Percentiles rank a stretch among this genome's conserved stretches.
Conservation (phyloP, 1,140 invertebrate species). For the Euschistus heros region DNA sequence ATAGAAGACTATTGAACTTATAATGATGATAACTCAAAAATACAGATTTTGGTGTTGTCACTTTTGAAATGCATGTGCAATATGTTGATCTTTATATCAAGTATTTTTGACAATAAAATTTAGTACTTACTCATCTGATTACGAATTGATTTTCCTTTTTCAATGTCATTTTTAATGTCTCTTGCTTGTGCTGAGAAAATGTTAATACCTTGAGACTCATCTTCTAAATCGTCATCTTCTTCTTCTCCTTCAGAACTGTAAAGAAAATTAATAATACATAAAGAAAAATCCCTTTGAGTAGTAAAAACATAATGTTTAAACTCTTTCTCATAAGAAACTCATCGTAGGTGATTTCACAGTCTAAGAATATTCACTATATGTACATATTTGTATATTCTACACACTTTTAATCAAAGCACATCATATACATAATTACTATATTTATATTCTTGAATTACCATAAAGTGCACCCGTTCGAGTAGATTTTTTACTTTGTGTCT, state of each 20-base stretch:
- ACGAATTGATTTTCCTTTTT: slow-evolving; percentile 64
- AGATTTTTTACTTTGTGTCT: too few relatives aligned
- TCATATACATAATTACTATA: too few relatives aligned
- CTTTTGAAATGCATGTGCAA: too few relatives aligned
- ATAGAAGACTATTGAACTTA: too few relatives aligned
- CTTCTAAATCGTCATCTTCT: not conserved
- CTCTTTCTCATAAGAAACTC: not conserved
- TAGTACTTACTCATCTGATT: slow-evolving; percentile 48
- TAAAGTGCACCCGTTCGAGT: too few relatives aligned
- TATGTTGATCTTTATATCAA: not conserved
- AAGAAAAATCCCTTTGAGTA: not conserved
- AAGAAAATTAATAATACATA: not conserved
- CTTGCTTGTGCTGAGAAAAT: slow-evolving; percentile 23
- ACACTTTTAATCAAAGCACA: too few relatives aligned
- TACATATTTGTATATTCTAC: too few relatives aligned
- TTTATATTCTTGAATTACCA: too few relatives aligned
- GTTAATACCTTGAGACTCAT: slow-evolving; percentile 12
- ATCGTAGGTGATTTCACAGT: too few relatives aligned
- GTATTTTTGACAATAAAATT: slow-evolving; percentile 11
- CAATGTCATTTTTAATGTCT: slow-evolving; percentile 34
- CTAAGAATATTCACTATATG: too few relatives aligned
- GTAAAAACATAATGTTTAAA: not conserved
- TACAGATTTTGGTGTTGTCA: too few relatives aligned
- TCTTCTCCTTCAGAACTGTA: not conserved
- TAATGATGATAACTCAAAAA: too few relatives aligned